A percentile compares a stretch with the other conserved stretches of the same genome.
Evolutionary conservation across 2,113 vertebrate genomes (phyloP).

Genomic region (Reinhardtius hippoglossoides): DNA sequence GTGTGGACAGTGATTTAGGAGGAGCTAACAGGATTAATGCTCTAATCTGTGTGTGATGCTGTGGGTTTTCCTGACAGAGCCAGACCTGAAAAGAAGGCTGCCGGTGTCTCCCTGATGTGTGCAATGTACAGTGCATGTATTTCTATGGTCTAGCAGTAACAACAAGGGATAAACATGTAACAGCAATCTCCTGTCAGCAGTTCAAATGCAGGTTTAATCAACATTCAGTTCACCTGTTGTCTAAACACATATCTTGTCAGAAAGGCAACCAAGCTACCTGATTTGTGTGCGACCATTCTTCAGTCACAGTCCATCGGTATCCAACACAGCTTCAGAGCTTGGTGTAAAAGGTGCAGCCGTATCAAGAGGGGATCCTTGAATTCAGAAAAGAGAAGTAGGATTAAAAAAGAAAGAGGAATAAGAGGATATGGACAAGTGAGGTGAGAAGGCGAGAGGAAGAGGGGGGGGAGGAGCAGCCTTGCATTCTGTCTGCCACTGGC

Average conservation of each 20-base stretch:
- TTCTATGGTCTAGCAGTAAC: no score
- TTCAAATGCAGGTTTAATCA: slow-evolving; percentile 13
- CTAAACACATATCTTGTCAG: not conserved
- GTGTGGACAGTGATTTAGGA: slow-evolving; percentile 35
- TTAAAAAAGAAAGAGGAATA: not conserved
- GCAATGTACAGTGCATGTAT: no score
- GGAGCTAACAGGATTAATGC: slow-evolving; percentile 73
- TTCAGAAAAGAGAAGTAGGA: not conserved
- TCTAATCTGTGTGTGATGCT: slow-evolving; percentile 46
- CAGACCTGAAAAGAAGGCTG: slow-evolving; percentile 24
- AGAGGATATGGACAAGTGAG: slow-evolving; percentile 16
- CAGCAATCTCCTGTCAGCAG: slow-evolving; percentile 1
- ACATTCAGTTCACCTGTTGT: not conserved
- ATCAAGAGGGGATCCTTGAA: not conserved
- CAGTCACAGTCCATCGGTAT: not conserved
- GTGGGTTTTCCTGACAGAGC: slow-evolving; percentile 23
- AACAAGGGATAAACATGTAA: not conserved
- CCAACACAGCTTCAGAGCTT: not conserved
- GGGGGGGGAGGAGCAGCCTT: slow-evolving; percentile 48
- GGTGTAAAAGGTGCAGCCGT: not conserved
- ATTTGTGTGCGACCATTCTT: not conserved
- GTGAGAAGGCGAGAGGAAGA: slow-evolving; percentile 26
- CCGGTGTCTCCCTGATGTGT: not conserved
- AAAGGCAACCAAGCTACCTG: not conserved
- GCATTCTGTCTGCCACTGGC: slow-evolving; percentile 53